Evolutionary conservation across 2,797 vertebrate species (phyloP).

Genomic region (Arrhamphus sclerolepis): DNA sequence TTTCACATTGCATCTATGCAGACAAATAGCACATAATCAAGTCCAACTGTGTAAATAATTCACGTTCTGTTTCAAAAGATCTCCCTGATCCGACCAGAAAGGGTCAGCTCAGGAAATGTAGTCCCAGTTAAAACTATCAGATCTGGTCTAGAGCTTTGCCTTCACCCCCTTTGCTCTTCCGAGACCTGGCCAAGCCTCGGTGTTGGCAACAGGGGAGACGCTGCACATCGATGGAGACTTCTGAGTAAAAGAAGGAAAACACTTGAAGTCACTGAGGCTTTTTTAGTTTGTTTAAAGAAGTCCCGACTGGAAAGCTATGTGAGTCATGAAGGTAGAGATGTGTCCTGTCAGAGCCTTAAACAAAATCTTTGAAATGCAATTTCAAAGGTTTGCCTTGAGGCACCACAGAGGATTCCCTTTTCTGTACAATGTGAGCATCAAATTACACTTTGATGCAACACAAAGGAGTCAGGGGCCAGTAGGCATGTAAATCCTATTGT

Average conservation of each 20-base stretch:
- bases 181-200: conserved; percentile 23
- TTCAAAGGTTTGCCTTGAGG: conserved; percentile 65
- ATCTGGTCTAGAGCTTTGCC: conserved; percentile 1
- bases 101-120: conserved; percentile 34
- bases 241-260: conserved; percentile 28
- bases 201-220: conserved; percentile 20
- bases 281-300: conserved; percentile 48
- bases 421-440: conserved; percentile 46
- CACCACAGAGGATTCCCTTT: conserved; percentile 45
- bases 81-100: conserved; percentile 16
- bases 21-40: no score
- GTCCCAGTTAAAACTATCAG: conserved; percentile 26
- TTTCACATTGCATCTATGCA: no score
- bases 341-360: conserved; percentile 63
- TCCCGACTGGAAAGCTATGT: conserved; percentile 26
- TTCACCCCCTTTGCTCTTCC: conserved; percentile 12
- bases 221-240: conserved; percentile 30
- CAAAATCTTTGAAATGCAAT: conserved; percentile 66
- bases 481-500: conserved; percentile 30
- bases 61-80: background rate
- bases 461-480: conserved; percentile 52
- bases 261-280: conserved; percentile 42
- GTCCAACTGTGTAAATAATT: no score
- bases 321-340: conserved; percentile 41
- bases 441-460: conserved; percentile 26